phyloP scores from a whole-genome alignment of 2,888 invertebrate species.

The Adineta ricciae region DNA sequence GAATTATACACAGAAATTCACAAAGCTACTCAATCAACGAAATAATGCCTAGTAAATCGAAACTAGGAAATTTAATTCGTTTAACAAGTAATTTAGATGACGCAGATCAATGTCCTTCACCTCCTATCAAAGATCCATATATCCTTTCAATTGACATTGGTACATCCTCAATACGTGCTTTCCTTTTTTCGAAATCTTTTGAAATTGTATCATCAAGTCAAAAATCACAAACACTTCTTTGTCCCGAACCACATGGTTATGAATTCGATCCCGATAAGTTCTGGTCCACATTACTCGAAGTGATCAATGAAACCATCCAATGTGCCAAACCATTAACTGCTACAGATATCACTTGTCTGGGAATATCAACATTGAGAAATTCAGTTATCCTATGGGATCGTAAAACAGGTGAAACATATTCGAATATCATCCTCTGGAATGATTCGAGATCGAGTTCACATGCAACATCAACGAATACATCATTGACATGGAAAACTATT shows the following conservation, averaged over 20 bases:
- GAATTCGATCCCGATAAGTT: conserved; percentile 16
- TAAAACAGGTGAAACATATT: conserved; percentile 18
- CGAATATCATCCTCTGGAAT: conserved; percentile 6
- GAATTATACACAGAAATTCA: conserved; percentile 59
- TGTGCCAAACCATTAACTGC: background rate
- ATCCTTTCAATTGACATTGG: conserved; percentile 23
- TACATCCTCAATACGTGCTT: conserved; percentile 1
- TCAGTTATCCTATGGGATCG: conserved; percentile 9
- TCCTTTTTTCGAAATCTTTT: background rate
- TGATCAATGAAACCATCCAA: conserved; percentile 16
- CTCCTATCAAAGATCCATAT: background rate
- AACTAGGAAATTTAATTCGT: conserved; percentile 21
- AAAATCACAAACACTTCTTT: conserved; percentile 4
- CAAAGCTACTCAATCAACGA: background rate
- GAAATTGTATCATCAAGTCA: conserved; percentile 13
- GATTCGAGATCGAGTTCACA: conserved; percentile 3
- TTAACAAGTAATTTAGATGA: background rate
- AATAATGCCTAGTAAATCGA: conserved; percentile 11
- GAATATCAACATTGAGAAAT: conserved; percentile 18
- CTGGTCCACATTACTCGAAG: conserved; percentile 7
- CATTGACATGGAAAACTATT: background rate
- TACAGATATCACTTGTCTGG: conserved; percentile 10
- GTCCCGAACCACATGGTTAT: background rate
- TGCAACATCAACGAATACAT: background rate
- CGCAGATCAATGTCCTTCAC: background rate